Percentiles rank a stretch among this genome's conserved stretches.
Evolutionary conservation across 2,113 vertebrate genomes (phyloP).

Genomic region (Cygnus buccinator): DNA sequence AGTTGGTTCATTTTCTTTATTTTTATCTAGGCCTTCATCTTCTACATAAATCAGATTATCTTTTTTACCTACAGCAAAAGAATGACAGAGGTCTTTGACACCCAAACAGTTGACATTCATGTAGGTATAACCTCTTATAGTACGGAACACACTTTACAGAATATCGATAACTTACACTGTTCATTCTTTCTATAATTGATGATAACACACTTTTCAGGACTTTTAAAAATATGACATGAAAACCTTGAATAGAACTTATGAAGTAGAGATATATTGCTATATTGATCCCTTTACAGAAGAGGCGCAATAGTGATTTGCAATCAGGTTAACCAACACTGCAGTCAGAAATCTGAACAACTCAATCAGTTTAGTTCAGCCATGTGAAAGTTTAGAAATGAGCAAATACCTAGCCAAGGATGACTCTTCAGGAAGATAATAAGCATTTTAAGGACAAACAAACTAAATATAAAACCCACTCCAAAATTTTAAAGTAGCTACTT

Average conservation of each 20-base stretch:
- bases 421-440: neutral
- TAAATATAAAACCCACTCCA: neutral
- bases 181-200: neutral
- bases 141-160: neutral
- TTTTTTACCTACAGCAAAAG: neutral
- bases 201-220: neutral
- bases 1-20: neutral
- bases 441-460: neutral
- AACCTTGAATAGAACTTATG: neutral
- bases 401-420: neutral
- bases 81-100: neutral
- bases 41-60: neutral
- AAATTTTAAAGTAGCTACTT: neutral
- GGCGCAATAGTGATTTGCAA: neutral
- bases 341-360: neutral
- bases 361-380: neutral
- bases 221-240: neutral
- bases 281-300: neutral
- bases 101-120: neutral
- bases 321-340: neutral
- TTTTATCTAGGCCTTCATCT: neutral
- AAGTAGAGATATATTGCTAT: neutral
- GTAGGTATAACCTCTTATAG: neutral
- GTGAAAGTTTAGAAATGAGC: neutral
- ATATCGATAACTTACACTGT: neutral